Base-by-base conservation (phyloP, 2,888 invertebrate species). In the Halictus ligatus region DNA sequence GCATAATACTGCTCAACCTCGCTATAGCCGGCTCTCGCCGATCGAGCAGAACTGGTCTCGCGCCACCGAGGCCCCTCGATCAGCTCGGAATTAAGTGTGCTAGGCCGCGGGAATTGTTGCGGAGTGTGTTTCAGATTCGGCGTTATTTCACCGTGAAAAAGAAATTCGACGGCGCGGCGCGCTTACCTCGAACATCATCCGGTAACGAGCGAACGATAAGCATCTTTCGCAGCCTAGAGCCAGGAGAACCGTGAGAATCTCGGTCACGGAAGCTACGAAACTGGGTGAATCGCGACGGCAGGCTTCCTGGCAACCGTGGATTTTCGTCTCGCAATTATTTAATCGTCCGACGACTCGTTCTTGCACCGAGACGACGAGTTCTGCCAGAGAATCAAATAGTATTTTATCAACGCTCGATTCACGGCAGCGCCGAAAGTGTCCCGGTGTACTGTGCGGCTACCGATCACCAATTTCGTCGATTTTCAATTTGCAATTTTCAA, bases 191-290 rank as follows among this genome's bases (percentile, higher is more conserved):
- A 58, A 76, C 83, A 72, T 75, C 74, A 48, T 78, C 54, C 69
- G 46, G 82, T 74, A 50, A 74, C 69, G 46, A 18, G 75, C n/a
- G 67, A 35, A 71, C 74, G 84, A 84, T 82, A 82, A 75, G 18
- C 8, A 82, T 84, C 76, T 75, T 13, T 35, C 35, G 50, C n/a
- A 67, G 67, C 67, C 67, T 67, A n/a, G 35, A 58, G 12, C 40
- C 35, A 25, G 82, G 21, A 60, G 48, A 75, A 80, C 60, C 48
- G 73, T 69, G 85, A 69, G 83, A 85, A 85, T 85, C 67, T 67
- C 83, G 85, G 83, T 58, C 75, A 73, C 46, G 75, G 58, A 79
- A 79, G 64, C 72, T 58, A 74, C 82, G 67, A 79, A 85, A 83
- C 74, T 85, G n/a, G 83, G 83, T 76, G 40, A 85, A 72, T 35